Percentiles rank a stretch among this genome's conserved stretches.
phyloP scores from a whole-genome alignment of 1,140 invertebrate species.

The Drosophila kepulauana region DNA sequence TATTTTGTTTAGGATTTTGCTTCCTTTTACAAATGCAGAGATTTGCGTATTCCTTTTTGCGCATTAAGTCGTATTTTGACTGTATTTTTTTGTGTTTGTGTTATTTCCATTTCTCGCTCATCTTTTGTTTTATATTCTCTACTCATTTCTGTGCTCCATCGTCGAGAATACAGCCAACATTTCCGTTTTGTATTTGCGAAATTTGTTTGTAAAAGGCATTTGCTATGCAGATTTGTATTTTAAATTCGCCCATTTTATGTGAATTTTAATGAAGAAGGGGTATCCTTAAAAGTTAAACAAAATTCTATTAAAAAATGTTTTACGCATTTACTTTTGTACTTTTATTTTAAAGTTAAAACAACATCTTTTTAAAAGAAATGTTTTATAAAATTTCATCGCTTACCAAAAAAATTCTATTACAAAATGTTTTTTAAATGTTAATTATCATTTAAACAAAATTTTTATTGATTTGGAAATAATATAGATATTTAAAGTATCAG shows the following conservation, averaged over 20 bases:
- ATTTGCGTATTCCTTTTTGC: constrained; percentile 62
- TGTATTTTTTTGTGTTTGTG: constrained; percentile 56
- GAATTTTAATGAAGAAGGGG: neutral
- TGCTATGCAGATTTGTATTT: constrained; percentile 47
- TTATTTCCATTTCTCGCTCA: constrained; percentile 11
- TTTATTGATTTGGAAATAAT: too few species aligned
- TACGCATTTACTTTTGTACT: neutral
- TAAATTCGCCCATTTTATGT: constrained; percentile 7
- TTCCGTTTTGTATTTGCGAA: constrained; percentile 77
- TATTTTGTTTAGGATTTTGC: constrained; percentile 76
- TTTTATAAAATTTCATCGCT: too few species aligned
- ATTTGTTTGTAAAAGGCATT: constrained; percentile 60
- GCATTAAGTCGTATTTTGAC: constrained; percentile 80
- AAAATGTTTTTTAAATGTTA: too few species aligned
- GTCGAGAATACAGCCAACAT: constrained; percentile 41
- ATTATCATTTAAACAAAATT: too few species aligned
- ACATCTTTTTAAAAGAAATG: too few species aligned
- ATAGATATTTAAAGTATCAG: too few species aligned
- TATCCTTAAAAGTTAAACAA: neutral
- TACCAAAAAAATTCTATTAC: too few species aligned
- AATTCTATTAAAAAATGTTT: neutral
- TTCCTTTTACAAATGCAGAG: constrained; percentile 75
- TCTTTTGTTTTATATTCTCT: constrained; percentile 23
- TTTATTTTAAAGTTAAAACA: too few species aligned
- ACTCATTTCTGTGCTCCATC: constrained; percentile 6